Evolutionary conservation across 92 coral and sea anemone species (phyloP), one percentile per base, ranked within the genome.

Genomic region (Phenganax marumi): DNA sequence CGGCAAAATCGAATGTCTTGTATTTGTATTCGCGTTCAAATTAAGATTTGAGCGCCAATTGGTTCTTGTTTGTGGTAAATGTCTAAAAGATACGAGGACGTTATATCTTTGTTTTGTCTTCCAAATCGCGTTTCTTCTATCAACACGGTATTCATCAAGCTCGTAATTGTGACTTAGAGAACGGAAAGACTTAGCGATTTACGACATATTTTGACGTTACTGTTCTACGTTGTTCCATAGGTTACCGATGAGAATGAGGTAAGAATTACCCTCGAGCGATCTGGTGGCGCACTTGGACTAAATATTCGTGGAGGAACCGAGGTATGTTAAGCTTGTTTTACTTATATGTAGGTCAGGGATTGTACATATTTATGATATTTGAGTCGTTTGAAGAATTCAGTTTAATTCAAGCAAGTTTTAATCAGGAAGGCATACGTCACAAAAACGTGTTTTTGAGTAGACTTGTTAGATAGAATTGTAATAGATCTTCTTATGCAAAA

Each of bases 291-390:
- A 23, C 85, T 95, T 25, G 98, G 98, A 16, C 89, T 95, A 68
- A 95, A 95, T 85, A 95, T 95, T 57, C 90, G 93, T 91, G 98
- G 98, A 18, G 97, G 97, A 86, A 84, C 89, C 24, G 92, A 91
- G 92, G 95, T 91, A 91, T 49, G 55, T 54, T 17, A 25, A 21
- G 43, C 43, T 33, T 33, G 5, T 33, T 33, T 2, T 33, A 33
- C 43, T 5, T 33, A 33, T 33, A 33, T 33, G 3, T 2, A 33
- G 43, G 43, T 33, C 43, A 33, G 43, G 43, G 43, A 33, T 33
- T 33, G 43, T 33, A 33, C 43, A 33, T 33, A 33, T 33, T 33
- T 33, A 5, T 33, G 43, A 33, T 33, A 33, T 33, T 33, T 33
- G 43, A 33, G 43, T 33, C 43, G 43, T 33, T 33, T 33, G 5